phyloP scores from a whole-genome alignment of 1,140 invertebrate species.

The Reticulitermes speratus region DNA sequence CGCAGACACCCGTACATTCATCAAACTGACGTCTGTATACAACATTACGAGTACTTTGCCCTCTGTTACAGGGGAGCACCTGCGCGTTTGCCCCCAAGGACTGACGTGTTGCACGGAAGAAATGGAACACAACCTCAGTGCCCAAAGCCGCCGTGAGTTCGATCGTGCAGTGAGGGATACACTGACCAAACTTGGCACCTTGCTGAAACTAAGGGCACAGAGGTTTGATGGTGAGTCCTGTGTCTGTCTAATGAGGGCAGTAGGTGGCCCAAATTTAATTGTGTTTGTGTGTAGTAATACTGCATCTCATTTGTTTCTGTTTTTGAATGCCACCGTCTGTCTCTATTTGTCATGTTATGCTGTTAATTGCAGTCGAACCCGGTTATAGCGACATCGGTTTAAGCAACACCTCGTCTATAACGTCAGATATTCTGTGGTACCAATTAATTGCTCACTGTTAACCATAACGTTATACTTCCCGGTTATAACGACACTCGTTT shows the following conservation, averaged over 20 bases:
- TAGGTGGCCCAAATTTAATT: background rate
- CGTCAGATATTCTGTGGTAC: too few relatives aligned
- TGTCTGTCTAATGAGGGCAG: background rate
- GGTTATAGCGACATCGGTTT: too few relatives aligned
- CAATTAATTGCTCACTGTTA: too few relatives aligned
- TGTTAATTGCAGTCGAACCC: background rate
- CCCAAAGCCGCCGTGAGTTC: constrained; percentile 46
- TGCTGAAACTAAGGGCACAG: constrained; percentile 42
- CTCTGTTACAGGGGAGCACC: constrained; percentile 42
- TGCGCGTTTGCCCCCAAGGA: constrained; percentile 46
- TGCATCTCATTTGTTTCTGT: background rate
- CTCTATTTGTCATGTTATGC: background rate
- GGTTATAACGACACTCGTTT: too few relatives aligned
- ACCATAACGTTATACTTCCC: too few relatives aligned
- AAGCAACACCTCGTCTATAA: too few relatives aligned
- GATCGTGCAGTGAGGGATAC: constrained; percentile 42
- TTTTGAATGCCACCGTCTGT: background rate
- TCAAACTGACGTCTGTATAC: too few relatives aligned
- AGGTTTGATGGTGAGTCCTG: constrained; percentile 46
- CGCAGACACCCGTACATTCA: too few relatives aligned
- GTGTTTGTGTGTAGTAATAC: background rate
- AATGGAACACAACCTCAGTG: constrained; percentile 48
- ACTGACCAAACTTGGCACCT: constrained; percentile 41
- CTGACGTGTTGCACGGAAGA: constrained; percentile 48
- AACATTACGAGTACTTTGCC: too few relatives aligned